Conservation (phyloP, 2,888 invertebrate genomes). For the Eristalis intricaria region DNA sequence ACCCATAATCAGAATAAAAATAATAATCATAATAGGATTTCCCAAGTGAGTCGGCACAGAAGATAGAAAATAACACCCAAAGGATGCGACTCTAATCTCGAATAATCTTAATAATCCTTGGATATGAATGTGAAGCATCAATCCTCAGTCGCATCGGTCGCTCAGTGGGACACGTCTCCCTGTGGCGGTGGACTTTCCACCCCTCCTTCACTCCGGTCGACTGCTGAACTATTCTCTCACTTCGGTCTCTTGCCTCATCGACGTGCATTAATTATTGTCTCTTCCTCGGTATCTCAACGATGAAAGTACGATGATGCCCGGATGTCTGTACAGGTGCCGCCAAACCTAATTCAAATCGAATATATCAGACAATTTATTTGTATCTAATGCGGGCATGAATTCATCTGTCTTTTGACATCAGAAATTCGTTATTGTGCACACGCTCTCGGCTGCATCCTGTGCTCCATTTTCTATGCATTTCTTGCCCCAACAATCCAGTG, state of each 20-base stretch:
- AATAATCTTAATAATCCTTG: slow-evolving; percentile 62
- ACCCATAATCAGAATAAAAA: slow-evolving; percentile 50
- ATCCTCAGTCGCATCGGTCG: slow-evolving; percentile 40
- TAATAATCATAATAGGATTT: slow-evolving; percentile 52
- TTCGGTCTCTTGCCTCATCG: slow-evolving; percentile 9
- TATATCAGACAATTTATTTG: slow-evolving; percentile 45
- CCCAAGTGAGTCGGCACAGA: slow-evolving; percentile 29
- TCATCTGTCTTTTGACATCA: slow-evolving; percentile 55
- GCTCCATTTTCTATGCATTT: not conserved
- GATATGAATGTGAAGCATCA: slow-evolving; percentile 59
- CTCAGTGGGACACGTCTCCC: slow-evolving; percentile 1
- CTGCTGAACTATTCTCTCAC: too few relatives aligned
- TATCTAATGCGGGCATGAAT: not conserved
- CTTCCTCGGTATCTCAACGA: not conserved
- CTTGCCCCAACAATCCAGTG: not conserved
- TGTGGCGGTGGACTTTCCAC: not conserved
- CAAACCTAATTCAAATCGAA: slow-evolving; percentile 39
- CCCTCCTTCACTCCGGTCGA: not conserved
- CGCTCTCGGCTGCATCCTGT: slow-evolving; percentile 6
- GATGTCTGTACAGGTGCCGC: slow-evolving; percentile 30
- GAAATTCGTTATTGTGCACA: slow-evolving; percentile 9
- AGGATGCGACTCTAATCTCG: slow-evolving; percentile 66
- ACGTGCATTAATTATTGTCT: slow-evolving; percentile 59
- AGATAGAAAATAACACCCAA: slow-evolving; percentile 66
- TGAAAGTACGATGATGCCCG: slow-evolving; percentile 3